A percentile compares a stretch with the other conserved stretches of the same genome.
Conservation (phyloP, 2,113 vertebrate genomes). For the Sylvia atricapilla region DNA sequence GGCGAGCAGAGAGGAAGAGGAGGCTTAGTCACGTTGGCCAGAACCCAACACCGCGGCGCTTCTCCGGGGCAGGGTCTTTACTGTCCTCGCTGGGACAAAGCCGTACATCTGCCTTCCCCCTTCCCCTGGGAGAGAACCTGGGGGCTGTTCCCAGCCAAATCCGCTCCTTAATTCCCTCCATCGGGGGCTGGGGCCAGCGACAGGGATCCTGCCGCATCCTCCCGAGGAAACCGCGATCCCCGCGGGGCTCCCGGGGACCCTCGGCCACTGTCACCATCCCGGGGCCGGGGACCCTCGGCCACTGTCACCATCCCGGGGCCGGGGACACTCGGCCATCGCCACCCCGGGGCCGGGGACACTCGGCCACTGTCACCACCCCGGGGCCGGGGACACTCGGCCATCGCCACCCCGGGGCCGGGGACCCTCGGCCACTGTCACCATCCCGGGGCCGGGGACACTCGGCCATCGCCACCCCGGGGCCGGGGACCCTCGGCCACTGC, state of each 20-base stretch:
- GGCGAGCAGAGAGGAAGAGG: conserved; percentile 36
- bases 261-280: background rate
- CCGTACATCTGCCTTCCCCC: background rate
- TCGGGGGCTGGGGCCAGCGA: background rate
- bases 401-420: background rate
- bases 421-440: background rate
- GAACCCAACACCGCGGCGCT: background rate
- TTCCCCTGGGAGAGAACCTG: conserved; percentile 29
- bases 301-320: too few species aligned
- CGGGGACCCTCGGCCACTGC: too few species aligned
- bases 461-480: too few species aligned
- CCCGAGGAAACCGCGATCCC: background rate
- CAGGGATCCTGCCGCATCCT: background rate
- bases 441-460: too few species aligned
- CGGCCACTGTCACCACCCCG: background rate
- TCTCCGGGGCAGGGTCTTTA: background rate
- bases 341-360: background rate
- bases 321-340: background rate
- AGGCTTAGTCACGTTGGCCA: conserved; percentile 25
- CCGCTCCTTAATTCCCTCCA: conserved; percentile 23
- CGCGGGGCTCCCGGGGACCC: background rate
- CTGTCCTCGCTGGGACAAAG: background rate
- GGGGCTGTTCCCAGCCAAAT: conserved; percentile 54
- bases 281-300: too few species aligned
- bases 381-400: background rate